These are phyloP conservation scores for Chironomus riparius DNA, from an alignment of 2,888 invertebrate species.

Conservation along the genomic window DNA sequence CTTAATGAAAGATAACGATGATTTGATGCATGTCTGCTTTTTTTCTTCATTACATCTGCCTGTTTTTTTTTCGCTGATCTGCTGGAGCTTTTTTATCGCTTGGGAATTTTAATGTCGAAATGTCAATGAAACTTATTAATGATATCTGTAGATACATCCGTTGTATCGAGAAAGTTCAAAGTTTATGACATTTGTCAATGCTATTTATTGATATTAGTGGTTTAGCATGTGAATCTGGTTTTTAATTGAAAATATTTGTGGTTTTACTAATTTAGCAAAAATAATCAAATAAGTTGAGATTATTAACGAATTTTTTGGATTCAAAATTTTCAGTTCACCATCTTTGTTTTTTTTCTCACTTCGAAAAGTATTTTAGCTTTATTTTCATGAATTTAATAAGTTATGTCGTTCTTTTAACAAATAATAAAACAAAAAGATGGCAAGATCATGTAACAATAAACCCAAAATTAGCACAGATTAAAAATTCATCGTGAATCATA, in stretches of 20 bases:
- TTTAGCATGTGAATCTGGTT: no score
- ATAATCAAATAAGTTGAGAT: no score
- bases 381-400: no score
- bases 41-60: not conserved
- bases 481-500: no score
- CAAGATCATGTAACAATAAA: not conserved
- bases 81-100: not conserved
- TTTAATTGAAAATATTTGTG: no score
- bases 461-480: not conserved
- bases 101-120: not conserved
- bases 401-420: not conserved
- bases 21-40: not conserved
- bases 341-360: no score
- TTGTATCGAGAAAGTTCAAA: not conserved
- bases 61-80: not conserved
- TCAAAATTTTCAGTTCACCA: no score
- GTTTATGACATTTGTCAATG: not conserved
- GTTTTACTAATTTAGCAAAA: no score
- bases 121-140: not conserved
- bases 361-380: no score
- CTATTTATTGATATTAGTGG: not conserved
- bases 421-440: not conserved
- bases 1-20: slow-evolving; percentile 19
- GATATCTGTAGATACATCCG: not conserved
- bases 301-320: no score